Conservation (phyloP, 2,888 invertebrate genomes). For the Oxyteleia sp. region DNA sequence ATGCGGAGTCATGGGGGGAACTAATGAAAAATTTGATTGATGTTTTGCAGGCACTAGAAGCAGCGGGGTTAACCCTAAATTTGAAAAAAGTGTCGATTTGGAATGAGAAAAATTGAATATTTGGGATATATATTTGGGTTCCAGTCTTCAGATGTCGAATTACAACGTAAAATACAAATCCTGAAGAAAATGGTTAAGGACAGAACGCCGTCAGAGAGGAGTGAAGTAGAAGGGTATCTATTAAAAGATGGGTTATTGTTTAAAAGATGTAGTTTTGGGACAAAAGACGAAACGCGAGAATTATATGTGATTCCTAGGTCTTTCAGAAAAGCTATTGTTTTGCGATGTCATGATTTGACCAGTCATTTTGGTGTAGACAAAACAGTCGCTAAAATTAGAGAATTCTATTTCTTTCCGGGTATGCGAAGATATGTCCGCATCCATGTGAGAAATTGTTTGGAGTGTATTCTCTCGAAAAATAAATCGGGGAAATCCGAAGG, state of each 20-base stretch:
- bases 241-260: background rate
- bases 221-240: background rate
- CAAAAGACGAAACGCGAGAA: background rate
- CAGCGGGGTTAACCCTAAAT: background rate
- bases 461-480: slow-evolving; percentile 31
- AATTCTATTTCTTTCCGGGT: slow-evolving; percentile 45
- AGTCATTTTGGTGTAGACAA: slow-evolving; percentile 47
- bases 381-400: slow-evolving; percentile 13
- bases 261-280: background rate
- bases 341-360: slow-evolving; percentile 36
- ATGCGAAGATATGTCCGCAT: slow-evolving; percentile 20
- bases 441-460: slow-evolving; percentile 23
- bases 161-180: too few relatives aligned
- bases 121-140: too few relatives aligned
- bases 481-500: slow-evolving; percentile 20
- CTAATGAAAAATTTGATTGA: background rate
- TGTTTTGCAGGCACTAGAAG: background rate
- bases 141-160: too few relatives aligned
- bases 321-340: slow-evolving; percentile 44
- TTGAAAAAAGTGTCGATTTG: background rate
- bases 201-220: too few relatives aligned
- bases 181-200: too few relatives aligned
- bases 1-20: background rate
- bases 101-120: too few relatives aligned
- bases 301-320: slow-evolving; percentile 9